These are phyloP conservation scores for Carlito syrichta DNA, from an alignment of 2,113 vertebrate genomes.

Conservation along the genomic window DNA sequence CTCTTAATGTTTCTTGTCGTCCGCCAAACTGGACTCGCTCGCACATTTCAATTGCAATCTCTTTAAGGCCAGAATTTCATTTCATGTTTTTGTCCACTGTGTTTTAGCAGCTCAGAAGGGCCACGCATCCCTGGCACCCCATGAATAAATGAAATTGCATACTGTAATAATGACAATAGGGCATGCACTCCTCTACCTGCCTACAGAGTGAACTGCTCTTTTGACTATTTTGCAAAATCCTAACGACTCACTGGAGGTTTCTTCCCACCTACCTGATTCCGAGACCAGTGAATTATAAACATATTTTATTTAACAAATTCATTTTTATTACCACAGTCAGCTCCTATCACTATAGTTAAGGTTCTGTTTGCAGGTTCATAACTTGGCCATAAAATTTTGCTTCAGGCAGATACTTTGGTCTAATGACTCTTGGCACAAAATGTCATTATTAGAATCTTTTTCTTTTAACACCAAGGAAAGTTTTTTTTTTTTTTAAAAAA, in stretches of 20 bases:
- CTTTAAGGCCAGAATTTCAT: slow-evolving; percentile 57
- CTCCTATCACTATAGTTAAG: slow-evolving; percentile 64
- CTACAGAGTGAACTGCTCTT: slow-evolving; percentile 47
- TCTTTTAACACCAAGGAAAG: slow-evolving; percentile 53
- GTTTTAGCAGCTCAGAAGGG: slow-evolving; percentile 53
- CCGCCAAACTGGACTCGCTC: slow-evolving; percentile 32
- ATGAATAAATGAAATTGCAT: slow-evolving; percentile 72
- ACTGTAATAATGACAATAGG: slow-evolving; percentile 56
- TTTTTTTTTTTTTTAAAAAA: no score
- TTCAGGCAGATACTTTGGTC: slow-evolving; percentile 65
- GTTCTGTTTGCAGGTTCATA: slow-evolving; percentile 72
- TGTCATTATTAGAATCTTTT: slow-evolving; percentile 70
- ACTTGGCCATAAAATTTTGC: slow-evolving; percentile 70
- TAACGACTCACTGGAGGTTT: slow-evolving; percentile 69
- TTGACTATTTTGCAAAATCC: slow-evolving; percentile 73
- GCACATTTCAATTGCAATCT: slow-evolving; percentile 47
- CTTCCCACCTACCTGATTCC: slow-evolving; percentile 67
- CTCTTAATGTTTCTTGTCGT: slow-evolving; percentile 19
- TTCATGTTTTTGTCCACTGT: slow-evolving; percentile 48
- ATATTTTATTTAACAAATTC: slow-evolving; percentile 79
- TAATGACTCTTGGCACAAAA: slow-evolving; percentile 72
- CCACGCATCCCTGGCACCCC: slow-evolving; percentile 53
- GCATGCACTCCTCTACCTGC: slow-evolving; percentile 50
- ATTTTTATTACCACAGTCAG: slow-evolving; percentile 73
- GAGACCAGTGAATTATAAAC: slow-evolving; percentile 74